Evolutionary conservation across 2,888 invertebrate genomes (phyloP).

Genomic region (Philopedon plagiatum): DNA sequence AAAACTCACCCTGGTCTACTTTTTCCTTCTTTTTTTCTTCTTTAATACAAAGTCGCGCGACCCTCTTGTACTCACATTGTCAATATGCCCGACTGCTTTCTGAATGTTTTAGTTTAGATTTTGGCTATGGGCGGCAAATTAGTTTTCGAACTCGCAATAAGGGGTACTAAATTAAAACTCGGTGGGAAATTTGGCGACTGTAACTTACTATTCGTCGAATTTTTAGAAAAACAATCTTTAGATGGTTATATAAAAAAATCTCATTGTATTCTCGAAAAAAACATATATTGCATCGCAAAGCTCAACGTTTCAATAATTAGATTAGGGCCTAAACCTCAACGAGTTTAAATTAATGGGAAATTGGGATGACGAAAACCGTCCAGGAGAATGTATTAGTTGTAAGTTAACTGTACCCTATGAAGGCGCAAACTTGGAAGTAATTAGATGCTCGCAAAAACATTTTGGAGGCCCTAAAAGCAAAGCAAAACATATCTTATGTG

Average conservation of each 20-base stretch:
- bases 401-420: slow-evolving; percentile 9
- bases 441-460: slow-evolving; percentile 35
- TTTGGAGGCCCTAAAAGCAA: slow-evolving; percentile 3
- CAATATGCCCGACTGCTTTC: too few species aligned
- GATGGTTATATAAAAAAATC: background rate
- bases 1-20: too few species aligned
- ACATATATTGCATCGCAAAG: background rate
- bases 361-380: slow-evolving; percentile 26
- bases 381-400: slow-evolving; percentile 35
- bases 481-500: slow-evolving; percentile 40
- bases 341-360: slow-evolving; percentile 32
- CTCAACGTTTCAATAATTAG: background rate
- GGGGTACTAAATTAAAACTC: too few species aligned
- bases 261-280: background rate
- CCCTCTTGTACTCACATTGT: too few species aligned
- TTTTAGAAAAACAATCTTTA: background rate
- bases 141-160: too few species aligned
- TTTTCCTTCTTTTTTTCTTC: too few species aligned
- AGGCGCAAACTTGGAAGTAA: slow-evolving; percentile 28
- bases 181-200: too few species aligned
- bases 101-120: too few species aligned
- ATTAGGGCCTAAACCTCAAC: background rate
- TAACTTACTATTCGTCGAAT: too few species aligned
- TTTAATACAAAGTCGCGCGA: too few species aligned
- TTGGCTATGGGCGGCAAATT: too few species aligned